phyloP scores from a whole-genome alignment of 1,140 invertebrate species.

The Bombus haemorrhoidalis region DNA sequence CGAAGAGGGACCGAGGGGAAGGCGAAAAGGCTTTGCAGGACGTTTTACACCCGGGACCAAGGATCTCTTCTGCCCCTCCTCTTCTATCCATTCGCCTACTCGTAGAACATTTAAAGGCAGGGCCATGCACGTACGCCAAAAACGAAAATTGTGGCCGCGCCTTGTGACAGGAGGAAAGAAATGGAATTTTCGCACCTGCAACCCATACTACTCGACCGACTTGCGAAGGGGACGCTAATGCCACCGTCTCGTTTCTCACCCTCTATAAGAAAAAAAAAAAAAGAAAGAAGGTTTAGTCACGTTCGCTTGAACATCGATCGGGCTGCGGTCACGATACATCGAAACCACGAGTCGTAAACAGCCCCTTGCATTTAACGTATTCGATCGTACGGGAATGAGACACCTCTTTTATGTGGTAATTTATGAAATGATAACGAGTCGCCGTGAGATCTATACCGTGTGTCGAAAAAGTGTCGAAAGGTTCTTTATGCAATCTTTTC shows the following conservation, averaged over 20 bases:
- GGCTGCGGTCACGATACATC: slow-evolving; percentile 56
- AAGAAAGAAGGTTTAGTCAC: slow-evolving; percentile 75
- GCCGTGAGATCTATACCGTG: no score
- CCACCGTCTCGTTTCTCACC: slow-evolving; percentile 71
- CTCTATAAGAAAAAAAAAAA: slow-evolving; percentile 1
- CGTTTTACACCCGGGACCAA: slow-evolving; percentile 46
- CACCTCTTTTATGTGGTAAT: background rate
- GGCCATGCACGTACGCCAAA: slow-evolving; percentile 59
- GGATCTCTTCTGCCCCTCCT: background rate
- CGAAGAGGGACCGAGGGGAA: background rate
- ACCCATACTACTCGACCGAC: slow-evolving; percentile 37
- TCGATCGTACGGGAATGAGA: background rate
- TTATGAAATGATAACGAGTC: background rate
- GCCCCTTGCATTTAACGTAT: background rate
- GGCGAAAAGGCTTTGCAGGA: background rate
- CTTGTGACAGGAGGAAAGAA: slow-evolving; percentile 70
- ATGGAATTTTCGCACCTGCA: slow-evolving; percentile 77
- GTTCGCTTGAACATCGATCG: slow-evolving; percentile 77
- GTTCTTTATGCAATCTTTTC: background rate
- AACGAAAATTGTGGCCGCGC: slow-evolving; percentile 67
- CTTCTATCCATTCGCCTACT: background rate
- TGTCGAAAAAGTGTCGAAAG: no score
- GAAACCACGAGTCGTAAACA: slow-evolving; percentile 42
- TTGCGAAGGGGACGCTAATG: slow-evolving; percentile 62
- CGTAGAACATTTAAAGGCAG: slow-evolving; percentile 65